Evolutionary conservation across 37 sponge, comb jelly and placozoan genomes (phyloP), one percentile per base, ranked within the genome.

Genomic region (Ephydatia muelleri): DNA sequence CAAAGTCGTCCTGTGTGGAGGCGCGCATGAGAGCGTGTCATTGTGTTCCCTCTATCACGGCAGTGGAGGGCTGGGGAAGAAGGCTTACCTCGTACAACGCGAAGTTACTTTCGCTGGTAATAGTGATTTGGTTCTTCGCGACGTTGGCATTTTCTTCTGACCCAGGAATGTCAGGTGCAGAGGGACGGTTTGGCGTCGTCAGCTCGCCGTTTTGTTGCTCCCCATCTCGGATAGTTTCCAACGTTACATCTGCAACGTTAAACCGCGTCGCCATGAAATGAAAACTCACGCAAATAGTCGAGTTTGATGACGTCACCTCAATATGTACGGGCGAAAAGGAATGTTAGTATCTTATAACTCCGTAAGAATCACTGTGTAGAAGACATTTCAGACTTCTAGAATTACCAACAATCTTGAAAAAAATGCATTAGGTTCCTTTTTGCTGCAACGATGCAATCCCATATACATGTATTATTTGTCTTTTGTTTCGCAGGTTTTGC

Each of bases 181-280:
- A 21, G 19, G 57, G 1, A 57, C 16, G 6, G 57, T 14, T 11
- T 57, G 57, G 6, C 1, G 57, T 57, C 19, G 19, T 21, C 57
- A 1, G 19, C 1, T 57, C 16, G 0, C 57, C 16, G 1, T 57
- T 57, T 21, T 57, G 57, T 14, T 4, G 14, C 16, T 16, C 57
- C 19, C 16, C 14, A 21, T 57, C 57, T 57, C 6, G 16, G 57
- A 57, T 21, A 57, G 6, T 14, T 57, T 57, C 57, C 57, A 57
- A 57, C 9, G 57, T 14, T 19, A 84, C 85, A 49, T 84, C 85
- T 23, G 77, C 36, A 0, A 86, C 79, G 34, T 31, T 34, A 43
- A 86, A 86, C 64, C 57, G 78, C 48, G 86, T 36, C n/a, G 86
- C 86, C 85, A 84, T 84, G n/a, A 5, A 4, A 14, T 57, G 16